phyloP scores from a whole-genome alignment of 2,113 vertebrate species.

The Corvus cornix region DNA sequence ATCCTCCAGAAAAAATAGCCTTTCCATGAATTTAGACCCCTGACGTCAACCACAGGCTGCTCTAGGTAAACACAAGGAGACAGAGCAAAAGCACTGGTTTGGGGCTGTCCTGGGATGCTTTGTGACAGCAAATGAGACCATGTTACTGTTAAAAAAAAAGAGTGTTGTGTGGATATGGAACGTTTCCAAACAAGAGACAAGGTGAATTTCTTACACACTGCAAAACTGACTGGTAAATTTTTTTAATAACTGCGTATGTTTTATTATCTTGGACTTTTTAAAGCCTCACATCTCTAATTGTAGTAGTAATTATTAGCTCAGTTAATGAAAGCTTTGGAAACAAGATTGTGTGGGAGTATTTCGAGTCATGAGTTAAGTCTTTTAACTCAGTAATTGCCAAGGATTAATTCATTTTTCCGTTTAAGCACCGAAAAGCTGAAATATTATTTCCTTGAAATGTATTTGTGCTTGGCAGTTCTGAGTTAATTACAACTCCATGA shows the following conservation, averaged over 20 bases:
- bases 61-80: background rate
- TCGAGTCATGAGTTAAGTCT: conserved; percentile 65
- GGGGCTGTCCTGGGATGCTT: background rate
- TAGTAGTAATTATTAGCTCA: conserved; percentile 65
- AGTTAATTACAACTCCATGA: conserved; percentile 69
- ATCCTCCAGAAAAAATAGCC: background rate
- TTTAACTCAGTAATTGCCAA: conserved; percentile 75
- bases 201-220: background rate
- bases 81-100: background rate
- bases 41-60: background rate
- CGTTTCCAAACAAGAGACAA: background rate
- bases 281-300: conserved; percentile 63
- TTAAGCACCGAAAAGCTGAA: conserved; percentile 49
- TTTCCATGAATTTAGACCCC: background rate
- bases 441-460: conserved; percentile 67
- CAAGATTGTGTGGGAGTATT: conserved; percentile 64
- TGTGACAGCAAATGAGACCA: background rate
- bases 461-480: conserved; percentile 59
- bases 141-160: background rate
- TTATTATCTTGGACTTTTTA: conserved; percentile 63
- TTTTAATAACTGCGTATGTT: conserved; percentile 38
- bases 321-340: conserved; percentile 69
- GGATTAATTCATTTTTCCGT: conserved; percentile 68
- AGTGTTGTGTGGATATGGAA: background rate
- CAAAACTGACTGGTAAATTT: conserved; percentile 19